Evolutionary conservation across 2,113 vertebrate species (phyloP).

Genomic region (Alosa alosa): DNA sequence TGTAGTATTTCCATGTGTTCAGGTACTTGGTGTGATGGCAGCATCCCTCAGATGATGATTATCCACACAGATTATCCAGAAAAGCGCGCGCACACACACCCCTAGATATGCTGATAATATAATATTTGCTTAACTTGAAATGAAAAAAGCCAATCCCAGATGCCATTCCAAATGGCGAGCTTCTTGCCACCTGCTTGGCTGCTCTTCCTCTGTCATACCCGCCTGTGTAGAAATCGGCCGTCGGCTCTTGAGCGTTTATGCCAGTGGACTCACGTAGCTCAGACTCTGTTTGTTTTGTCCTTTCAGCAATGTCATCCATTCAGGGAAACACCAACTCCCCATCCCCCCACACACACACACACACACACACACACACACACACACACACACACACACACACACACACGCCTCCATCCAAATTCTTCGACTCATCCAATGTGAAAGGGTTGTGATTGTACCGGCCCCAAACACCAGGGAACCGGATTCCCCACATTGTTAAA

Average conservation of each 20-base stretch:
- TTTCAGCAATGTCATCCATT: conserved; percentile 29
- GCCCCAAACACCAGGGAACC: background rate
- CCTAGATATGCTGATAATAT: background rate
- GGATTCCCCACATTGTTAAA: background rate
- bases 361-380: background rate
- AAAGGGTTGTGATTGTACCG: background rate
- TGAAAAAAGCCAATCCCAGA: conserved; percentile 26
- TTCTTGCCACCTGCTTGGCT: background rate
- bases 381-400: background rate
- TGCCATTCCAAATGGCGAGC: background rate
- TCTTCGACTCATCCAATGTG: background rate
- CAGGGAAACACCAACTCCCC: conserved; percentile 7
- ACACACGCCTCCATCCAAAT: background rate
- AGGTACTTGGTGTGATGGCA: background rate
- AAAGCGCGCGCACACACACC: too few relatives aligned
- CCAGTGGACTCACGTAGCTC: background rate
- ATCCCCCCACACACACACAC: too few relatives aligned
- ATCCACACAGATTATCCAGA: too few relatives aligned
- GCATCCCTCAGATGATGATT: too few relatives aligned
- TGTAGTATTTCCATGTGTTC: background rate
- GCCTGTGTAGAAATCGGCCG: background rate
- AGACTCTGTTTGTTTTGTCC: conserved; percentile 23
- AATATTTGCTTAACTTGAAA: conserved; percentile 23
- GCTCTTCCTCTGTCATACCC: background rate
- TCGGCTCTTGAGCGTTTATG: background rate